A percentile compares a stretch with the other conserved stretches of the same genome.
These are phyloP conservation scores for Hemicentrotus pulcherrimus DNA, from an alignment of 35 echinoderm and acorn worm species.

Conservation along the genomic window DNA sequence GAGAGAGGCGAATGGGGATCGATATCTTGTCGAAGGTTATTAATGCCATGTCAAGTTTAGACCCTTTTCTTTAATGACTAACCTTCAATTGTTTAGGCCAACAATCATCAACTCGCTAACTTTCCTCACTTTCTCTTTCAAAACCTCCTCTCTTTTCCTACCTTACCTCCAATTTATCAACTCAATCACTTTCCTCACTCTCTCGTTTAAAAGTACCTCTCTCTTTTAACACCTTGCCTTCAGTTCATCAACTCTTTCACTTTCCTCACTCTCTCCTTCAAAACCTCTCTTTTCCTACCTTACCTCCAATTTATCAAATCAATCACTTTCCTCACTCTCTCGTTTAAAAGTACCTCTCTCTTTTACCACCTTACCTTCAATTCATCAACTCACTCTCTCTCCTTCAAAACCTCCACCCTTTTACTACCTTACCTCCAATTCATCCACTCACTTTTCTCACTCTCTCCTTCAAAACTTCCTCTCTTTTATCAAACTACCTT, in stretches of 20 bases:
- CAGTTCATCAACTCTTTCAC: not conserved
- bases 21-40: no score
- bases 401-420: no score
- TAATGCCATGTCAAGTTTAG: no score
- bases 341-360: no score
- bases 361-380: not conserved
- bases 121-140: not conserved
- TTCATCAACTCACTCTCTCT: not conserved
- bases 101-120: not conserved
- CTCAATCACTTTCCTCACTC: not conserved
- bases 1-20: no score
- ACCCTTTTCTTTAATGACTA: not conserved
- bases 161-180: slow-evolving; percentile 75
- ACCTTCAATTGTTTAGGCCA: not conserved
- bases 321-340: not conserved
- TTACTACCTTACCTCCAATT: not conserved
- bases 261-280: not conserved
- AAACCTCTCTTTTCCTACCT: no score
- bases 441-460: not conserved
- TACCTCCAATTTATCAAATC: not conserved
- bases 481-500: not conserved
- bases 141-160: no score
- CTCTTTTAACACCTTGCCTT: no score
- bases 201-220: no score
- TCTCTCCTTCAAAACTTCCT: not conserved